Percentiles rank a stretch among this genome's conserved stretches.
Evolutionary conservation across 1,140 invertebrate species (phyloP).

Genomic region (Yoshiicerus persimilis): DNA sequence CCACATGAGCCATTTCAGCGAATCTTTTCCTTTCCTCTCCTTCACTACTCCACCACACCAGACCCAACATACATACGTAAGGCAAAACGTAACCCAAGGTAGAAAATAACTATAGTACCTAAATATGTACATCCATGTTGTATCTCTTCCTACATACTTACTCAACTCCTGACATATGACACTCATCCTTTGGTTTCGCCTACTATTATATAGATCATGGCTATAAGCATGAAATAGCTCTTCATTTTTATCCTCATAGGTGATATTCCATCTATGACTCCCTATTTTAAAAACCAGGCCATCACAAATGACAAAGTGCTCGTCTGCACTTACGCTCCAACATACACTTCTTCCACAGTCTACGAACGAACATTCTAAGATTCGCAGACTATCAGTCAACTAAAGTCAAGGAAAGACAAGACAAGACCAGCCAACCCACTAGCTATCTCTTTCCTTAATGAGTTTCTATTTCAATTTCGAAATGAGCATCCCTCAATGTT

Average conservation of each 20-base stretch:
- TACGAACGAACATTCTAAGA: no score
- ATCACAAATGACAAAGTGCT: neutral
- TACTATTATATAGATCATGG: neutral
- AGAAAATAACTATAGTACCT: no score
- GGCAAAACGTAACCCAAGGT: no score
- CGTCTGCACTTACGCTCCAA: neutral
- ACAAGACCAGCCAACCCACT: neutral
- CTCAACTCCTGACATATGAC: no score
- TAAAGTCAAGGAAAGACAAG: neutral
- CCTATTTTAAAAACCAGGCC: neutral
- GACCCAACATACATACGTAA: no score
- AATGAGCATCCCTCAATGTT: conserved; percentile 16
- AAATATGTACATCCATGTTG: no score
- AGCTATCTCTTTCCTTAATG: conserved; percentile 16
- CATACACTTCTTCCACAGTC: neutral
- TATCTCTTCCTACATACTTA: no score
- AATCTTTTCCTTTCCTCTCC: conserved; percentile 24
- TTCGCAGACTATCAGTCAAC: neutral
- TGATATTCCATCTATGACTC: no score
- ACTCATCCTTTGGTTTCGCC: no score
- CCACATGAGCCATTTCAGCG: conserved; percentile 36
- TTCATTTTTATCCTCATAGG: neutral
- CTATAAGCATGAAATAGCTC: neutral
- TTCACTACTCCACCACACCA: neutral
- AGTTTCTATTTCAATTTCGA: conserved; percentile 27